Percentiles rank a stretch among this genome's conserved stretches.
Conservation (phyloP, 2,797 vertebrate species). For the Menidia menidia region DNA sequence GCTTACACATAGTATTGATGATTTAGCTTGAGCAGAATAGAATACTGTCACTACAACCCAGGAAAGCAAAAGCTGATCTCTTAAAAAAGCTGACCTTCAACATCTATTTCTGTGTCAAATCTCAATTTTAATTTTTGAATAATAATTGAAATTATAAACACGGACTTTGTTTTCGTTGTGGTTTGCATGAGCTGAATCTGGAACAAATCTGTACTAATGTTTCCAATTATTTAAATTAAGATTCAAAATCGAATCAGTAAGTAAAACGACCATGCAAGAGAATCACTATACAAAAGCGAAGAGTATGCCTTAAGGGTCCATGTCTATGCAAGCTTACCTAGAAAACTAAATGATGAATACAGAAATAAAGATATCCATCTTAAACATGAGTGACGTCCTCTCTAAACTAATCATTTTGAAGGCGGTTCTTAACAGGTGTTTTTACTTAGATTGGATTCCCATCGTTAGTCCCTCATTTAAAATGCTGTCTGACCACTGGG, state of each 20-base stretch:
- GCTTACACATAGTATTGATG: not conserved
- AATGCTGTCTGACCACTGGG: not conserved
- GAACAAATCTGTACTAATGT: not conserved
- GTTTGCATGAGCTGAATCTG: not conserved
- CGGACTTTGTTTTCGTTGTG: not conserved
- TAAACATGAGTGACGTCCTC: not conserved
- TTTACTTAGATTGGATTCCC: not conserved
- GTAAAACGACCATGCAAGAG: too few species aligned
- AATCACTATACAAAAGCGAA: too few species aligned
- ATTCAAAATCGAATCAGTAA: too few species aligned
- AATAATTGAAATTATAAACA: too few species aligned
- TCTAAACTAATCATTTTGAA: not conserved
- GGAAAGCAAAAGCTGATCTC: not conserved
- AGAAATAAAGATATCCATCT: not conserved
- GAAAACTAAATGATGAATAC: not conserved
- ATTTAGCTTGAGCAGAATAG: not conserved
- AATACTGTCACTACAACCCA: not conserved
- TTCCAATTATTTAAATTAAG: too few species aligned
- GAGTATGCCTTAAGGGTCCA: too few species aligned
- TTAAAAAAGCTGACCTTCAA: not conserved
- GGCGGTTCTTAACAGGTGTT: not conserved
- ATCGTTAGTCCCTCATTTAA: not conserved
- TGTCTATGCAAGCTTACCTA: too few species aligned
- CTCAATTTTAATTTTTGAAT: too few species aligned
- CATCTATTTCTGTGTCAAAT: not conserved